phyloP scores from a whole-genome alignment of 2,797 vertebrate species.

The Naso thynnoides region DNA sequence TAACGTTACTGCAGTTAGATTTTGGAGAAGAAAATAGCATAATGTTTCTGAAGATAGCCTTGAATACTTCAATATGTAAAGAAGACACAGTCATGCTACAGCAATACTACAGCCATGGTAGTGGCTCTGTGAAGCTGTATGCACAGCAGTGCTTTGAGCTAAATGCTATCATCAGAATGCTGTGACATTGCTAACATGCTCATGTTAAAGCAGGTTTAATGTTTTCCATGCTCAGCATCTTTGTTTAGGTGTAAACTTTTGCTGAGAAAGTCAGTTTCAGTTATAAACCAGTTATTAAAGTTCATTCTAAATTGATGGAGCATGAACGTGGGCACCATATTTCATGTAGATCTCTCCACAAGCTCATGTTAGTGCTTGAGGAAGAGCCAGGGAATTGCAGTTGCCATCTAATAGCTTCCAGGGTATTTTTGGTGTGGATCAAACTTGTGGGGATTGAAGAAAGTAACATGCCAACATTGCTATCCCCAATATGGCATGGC shows the following conservation, averaged over 20 bases:
- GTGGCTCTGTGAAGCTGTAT: background rate
- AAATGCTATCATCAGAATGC: background rate
- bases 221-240: background rate
- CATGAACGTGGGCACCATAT: background rate
- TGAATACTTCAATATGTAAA: background rate
- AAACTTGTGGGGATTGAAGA: background rate
- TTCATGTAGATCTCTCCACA: background rate
- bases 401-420: background rate
- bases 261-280: no score
- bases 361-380: background rate
- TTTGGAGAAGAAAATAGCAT: constrained; percentile 18
- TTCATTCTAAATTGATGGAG: background rate
- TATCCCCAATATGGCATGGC: no score
- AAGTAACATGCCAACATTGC: background rate
- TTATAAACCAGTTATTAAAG: background rate
- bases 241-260: background rate
- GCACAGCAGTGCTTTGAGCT: background rate
- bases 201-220: background rate
- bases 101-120: background rate
- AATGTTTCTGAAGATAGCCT: background rate
- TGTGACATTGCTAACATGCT: background rate
- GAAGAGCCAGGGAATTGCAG: background rate
- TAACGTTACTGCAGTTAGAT: constrained; percentile 4
- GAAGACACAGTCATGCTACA: background rate
- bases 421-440: background rate